Base-by-base conservation (phyloP, 92 coral and sea anemone species). In the Isaurus tuberculatus region DNA sequence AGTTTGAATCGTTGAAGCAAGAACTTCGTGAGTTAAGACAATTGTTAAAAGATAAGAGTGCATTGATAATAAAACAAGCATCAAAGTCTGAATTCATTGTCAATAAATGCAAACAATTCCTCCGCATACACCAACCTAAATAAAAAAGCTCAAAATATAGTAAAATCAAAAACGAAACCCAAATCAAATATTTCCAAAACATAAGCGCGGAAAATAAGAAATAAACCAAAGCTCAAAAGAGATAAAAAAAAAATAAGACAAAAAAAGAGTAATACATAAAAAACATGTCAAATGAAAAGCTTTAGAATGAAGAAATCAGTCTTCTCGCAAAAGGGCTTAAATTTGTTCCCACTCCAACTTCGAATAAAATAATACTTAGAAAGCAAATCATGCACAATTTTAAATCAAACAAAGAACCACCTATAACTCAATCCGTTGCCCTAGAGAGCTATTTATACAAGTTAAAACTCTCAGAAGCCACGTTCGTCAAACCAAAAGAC, bases 301-400 rank as follows among this genome's bases (percentile, higher is more conserved):
- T 51, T 51, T 51, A 14, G 19, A 51, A 51, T 51, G 17, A 51
- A 51, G 69, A 63, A 28, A 27, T 63, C 33, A 23, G 33, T 13
- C 13, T 63, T 63, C 69, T 63, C 29, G 33, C 33, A 63, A 63
- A 63, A 63, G 31, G 36, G 13, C 69, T 63, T 14, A 63, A 68
- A 32, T 30, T 67, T 67, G 73, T 67, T 34, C 73, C 73, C 22
- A 30, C 44, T 27, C 73, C 19, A 30, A 17, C 43, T 16, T 31
- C 46, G 29, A 36, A n/a, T 8, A 36, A 63, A 19, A 11, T 15
- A 31, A 67, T 20, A 67, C 68, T 63, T 22, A 22, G 31, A 25
- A 63, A 1, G 31, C 68, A 25, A 63, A 22, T 23, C 31, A 63
- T 63, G 36, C 8, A 63, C 9, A 1, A 22, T 63, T 63, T 55